phyloP scores from a whole-genome alignment of 2,113 vertebrate genomes.

The Megalops atlanticus region DNA sequence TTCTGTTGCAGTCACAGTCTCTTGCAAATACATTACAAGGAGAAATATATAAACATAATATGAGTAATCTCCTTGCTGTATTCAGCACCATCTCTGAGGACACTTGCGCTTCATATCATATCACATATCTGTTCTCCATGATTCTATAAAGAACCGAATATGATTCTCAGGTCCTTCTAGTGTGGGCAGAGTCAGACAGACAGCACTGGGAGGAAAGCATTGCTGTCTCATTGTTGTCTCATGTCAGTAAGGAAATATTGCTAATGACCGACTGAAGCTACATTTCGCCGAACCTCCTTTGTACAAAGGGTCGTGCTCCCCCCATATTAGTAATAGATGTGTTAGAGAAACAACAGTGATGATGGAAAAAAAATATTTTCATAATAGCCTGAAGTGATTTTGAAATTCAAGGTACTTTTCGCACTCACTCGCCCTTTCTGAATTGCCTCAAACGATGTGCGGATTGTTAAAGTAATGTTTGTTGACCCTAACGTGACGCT shows the following conservation, averaged over 20 bases:
- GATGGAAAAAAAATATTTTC: too few relatives aligned
- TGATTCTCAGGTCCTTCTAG: neutral
- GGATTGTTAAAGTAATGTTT: neutral
- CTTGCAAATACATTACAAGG: neutral
- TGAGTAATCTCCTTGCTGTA: neutral
- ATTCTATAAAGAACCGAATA: neutral
- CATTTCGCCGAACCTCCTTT: too few relatives aligned
- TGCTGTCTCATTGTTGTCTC: too few relatives aligned
- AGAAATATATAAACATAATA: neutral
- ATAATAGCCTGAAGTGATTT: too few relatives aligned
- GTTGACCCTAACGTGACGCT: neutral
- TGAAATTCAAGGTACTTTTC: too few relatives aligned
- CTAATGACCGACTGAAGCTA: too few relatives aligned
- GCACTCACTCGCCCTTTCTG: too few relatives aligned
- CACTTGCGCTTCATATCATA: neutral
- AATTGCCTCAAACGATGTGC: too few relatives aligned
- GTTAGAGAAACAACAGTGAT: neutral
- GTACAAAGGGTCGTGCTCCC: too few relatives aligned
- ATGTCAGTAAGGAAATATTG: too few relatives aligned
- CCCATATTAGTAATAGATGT: neutral
- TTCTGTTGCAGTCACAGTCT: neutral
- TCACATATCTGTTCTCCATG: neutral
- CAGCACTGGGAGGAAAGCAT: too few relatives aligned
- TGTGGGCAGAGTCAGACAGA: too few relatives aligned
- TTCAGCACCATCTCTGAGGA: neutral